Percentiles rank a stretch among this genome's conserved stretches.
These are phyloP conservation scores for Drepana falcataria DNA, from an alignment of 2,888 invertebrate species.

Conservation along the genomic window DNA sequence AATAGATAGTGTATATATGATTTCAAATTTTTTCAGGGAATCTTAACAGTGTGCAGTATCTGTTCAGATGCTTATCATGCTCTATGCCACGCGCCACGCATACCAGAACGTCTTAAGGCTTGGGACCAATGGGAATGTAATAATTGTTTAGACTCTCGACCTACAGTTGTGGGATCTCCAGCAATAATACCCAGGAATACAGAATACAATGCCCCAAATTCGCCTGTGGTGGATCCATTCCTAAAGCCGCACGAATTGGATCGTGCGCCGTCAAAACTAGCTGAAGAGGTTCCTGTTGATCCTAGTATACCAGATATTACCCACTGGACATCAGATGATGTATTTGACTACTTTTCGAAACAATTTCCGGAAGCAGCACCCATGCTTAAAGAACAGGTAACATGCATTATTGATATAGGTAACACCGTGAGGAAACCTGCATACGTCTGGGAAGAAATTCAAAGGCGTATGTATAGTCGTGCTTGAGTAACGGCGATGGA, in stretches of 20 bases:
- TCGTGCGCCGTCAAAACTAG: slow-evolving; percentile 55
- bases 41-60: slow-evolving; percentile 86
- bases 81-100: slow-evolving; percentile 86
- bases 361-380: slow-evolving; percentile 89
- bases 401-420: slow-evolving; percentile 7
- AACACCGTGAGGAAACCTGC: no score
- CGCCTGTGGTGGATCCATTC: slow-evolving; percentile 55
- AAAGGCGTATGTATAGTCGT: no score
- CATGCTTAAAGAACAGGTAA: slow-evolving; percentile 89
- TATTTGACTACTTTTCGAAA: slow-evolving; percentile 87
- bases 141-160: slow-evolving; percentile 78
- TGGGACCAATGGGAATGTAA: slow-evolving; percentile 85
- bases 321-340: slow-evolving; percentile 90
- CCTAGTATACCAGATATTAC: slow-evolving; percentile 87
- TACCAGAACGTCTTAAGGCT: slow-evolving; percentile 76
- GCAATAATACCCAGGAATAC: slow-evolving; percentile 48
- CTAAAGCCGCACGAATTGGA: slow-evolving; percentile 69
- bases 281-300: slow-evolving; percentile 75
- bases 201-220: slow-evolving; percentile 43
- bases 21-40: slow-evolving; percentile 70
- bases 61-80: slow-evolving; percentile 93
- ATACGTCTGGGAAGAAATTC: no score
- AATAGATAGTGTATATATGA: background rate
- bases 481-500: no score
- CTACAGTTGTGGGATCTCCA: slow-evolving; percentile 54